Base-by-base conservation (phyloP, 1,140 invertebrate species). In the Antheraea pernyi region DNA sequence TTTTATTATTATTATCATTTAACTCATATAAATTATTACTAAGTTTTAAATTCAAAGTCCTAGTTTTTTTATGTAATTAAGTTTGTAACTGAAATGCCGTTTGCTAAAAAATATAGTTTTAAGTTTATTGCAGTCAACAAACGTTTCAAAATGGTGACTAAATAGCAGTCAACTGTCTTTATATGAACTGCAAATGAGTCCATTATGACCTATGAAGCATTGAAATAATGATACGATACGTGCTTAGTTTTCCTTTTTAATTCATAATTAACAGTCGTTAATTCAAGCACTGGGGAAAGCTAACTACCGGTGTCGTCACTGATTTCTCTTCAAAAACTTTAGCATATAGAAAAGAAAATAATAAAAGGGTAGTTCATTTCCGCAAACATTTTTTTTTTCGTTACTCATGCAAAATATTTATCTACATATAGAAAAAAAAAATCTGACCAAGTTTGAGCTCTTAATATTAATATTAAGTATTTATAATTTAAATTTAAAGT, bases 161-260 rank as follows among this genome's bases (percentile, higher is more conserved):
- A 53, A 53, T 13, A n/a, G 16, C 16, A 9, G 16, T 53, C 11
- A 53, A 53, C 11, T 53, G 13, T 65, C 37, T 74, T 60, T 68
- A 68, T 74, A 74, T 68, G 62, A n/a, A 42, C 60, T 60, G 4
- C 42, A 53, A 74, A 67, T 69, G 69, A 60, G 69, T 65, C 9
- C 69, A 69, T 62, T 53, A 69, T 19, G 69, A 11, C 59, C 73
- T 71, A 74, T 74, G 59, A 74, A 68, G 73, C 73, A 63, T 71
- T 65, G 39, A 65, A 22, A n/a, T 36, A 63, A 65, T 65, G 37
- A 48, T 42, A 65, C 8, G 19, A 18, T n/a, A 13, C 36, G 13
- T 37, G 30, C 19, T n/a, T 63, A 37, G 30, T 53, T 30, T 16
- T 65, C 48, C 19, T 16, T 19, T 42, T 48, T 65, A 65, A 65